These are phyloP conservation scores for Linyphia triangularis DNA, from an alignment of 2,888 invertebrate species.

Conservation along the genomic window DNA sequence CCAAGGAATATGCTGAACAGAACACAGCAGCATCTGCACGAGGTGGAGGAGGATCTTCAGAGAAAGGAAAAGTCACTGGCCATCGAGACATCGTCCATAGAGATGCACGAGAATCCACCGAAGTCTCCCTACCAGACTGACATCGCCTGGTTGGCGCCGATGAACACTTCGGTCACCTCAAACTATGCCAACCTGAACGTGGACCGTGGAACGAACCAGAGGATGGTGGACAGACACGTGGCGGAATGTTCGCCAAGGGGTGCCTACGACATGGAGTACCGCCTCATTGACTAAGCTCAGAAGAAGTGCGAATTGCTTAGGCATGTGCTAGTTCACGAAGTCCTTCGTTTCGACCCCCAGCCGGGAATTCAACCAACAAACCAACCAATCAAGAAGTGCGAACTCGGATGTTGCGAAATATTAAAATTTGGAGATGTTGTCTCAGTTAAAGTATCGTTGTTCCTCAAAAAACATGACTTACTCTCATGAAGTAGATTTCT, in stretches of 20 bases:
- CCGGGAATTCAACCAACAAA: too few relatives aligned
- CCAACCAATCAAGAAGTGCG: too few relatives aligned
- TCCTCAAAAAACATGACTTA: too few relatives aligned
- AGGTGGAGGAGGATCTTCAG: constrained; percentile 66
- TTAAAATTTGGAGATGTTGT: too few relatives aligned
- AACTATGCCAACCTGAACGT: constrained; percentile 22
- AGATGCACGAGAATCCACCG: constrained; percentile 45
- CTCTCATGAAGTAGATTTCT: too few relatives aligned
- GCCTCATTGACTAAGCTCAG: constrained; percentile 35
- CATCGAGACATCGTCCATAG: constrained; percentile 63
- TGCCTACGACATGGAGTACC: not conserved
- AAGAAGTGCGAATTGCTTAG: too few relatives aligned
- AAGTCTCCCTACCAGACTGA: constrained; percentile 62
- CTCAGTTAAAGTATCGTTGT: too few relatives aligned
- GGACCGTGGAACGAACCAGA: constrained; percentile 20
- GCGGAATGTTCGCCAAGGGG: constrained; percentile 12
- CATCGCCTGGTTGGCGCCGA: constrained; percentile 64
- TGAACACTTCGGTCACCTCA: constrained; percentile 21
- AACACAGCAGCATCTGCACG: constrained; percentile 65
- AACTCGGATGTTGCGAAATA: too few relatives aligned
- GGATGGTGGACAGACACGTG: constrained; percentile 26
- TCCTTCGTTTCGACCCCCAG: too few relatives aligned
- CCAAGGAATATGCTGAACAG: constrained; percentile 65
- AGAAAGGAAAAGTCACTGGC: constrained; percentile 62
- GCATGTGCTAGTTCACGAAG: too few relatives aligned